Evolutionary conservation across 1,140 invertebrate species (phyloP).

Genomic region (Drosophila pallidifrons): DNA sequence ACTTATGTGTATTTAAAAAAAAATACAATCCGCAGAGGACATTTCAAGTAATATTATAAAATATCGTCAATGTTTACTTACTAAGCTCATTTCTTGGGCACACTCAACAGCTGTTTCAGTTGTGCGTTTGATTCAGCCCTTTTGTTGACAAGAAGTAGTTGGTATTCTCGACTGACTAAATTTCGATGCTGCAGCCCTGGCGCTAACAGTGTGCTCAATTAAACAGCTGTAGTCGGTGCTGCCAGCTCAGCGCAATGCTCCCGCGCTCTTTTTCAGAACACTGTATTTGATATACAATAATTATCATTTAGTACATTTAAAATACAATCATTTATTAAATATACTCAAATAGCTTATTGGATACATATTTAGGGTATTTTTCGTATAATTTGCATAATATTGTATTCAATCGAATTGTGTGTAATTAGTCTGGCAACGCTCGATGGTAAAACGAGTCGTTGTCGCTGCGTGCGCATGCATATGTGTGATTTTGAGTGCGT

Average conservation of each 20-base stretch:
- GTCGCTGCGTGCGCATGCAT: conserved; percentile 49
- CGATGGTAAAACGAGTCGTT: conserved; percentile 23
- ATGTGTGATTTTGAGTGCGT: conserved; percentile 35
- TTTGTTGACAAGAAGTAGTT: too few species aligned
- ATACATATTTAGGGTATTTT: too few species aligned
- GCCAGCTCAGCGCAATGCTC: conserved; percentile 14
- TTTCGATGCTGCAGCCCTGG: conserved; percentile 21
- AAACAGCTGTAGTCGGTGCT: conserved; percentile 38
- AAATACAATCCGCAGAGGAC: too few species aligned
- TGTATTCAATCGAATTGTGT: not conserved
- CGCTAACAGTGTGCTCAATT: conserved; percentile 23
- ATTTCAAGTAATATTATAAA: too few species aligned
- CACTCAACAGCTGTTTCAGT: too few species aligned
- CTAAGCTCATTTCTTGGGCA: too few species aligned
- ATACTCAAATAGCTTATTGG: not conserved
- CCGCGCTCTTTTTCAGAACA: conserved; percentile 35
- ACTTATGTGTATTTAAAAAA: too few species aligned
- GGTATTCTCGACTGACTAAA: conserved; percentile 5
- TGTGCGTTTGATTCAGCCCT: too few species aligned
- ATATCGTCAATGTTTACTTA: too few species aligned
- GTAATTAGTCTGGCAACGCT: conserved; percentile 36
- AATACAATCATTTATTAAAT: not conserved
- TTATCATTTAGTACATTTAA: not conserved
- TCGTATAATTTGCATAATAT: not conserved
- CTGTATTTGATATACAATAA: not conserved